Evolutionary conservation across 2,113 vertebrate species (phyloP).

Genomic region (Todiramphus chloris): DNA sequence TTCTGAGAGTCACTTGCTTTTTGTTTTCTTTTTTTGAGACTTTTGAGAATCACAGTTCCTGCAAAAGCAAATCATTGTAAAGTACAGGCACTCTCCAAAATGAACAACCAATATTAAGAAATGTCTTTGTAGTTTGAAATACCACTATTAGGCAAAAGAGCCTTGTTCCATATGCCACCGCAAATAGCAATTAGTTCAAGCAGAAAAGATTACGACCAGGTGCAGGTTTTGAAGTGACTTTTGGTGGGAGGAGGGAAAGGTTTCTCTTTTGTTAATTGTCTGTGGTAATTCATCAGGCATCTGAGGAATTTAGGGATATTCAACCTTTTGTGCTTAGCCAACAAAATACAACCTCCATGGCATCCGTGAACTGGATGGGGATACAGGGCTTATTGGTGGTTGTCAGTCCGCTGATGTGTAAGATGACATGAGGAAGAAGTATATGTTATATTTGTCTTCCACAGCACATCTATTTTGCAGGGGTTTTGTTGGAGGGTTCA

Average conservation of each 20-base stretch:
- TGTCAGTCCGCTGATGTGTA: constrained; percentile 26
- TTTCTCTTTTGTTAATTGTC: constrained; percentile 57
- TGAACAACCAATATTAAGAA: constrained; percentile 23
- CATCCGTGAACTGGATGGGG: background rate
- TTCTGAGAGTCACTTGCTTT: constrained; percentile 16
- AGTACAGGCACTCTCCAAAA: constrained; percentile 24
- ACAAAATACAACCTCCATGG: constrained; percentile 22
- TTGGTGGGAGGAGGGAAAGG: background rate
- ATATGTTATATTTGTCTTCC: background rate
- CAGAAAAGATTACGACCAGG: constrained; percentile 70
- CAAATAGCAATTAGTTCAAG: constrained; percentile 73
- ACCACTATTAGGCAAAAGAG: constrained; percentile 19
- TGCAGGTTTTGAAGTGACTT: constrained; percentile 66
- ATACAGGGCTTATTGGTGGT: background rate
- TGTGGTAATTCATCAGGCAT: constrained; percentile 70
- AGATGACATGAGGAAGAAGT: background rate
- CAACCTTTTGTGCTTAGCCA: constrained; percentile 60
- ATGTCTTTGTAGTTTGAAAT: constrained; percentile 60
- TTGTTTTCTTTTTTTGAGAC: background rate
- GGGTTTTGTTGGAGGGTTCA: background rate
- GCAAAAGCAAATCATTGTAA: constrained; percentile 49
- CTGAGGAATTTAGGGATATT: constrained; percentile 63
- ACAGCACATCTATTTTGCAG: background rate
- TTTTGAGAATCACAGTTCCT: constrained; percentile 21
- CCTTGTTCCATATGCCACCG: background rate